Base-by-base conservation (phyloP, 2,888 invertebrate species). In the Heliconius ethilla region DNA sequence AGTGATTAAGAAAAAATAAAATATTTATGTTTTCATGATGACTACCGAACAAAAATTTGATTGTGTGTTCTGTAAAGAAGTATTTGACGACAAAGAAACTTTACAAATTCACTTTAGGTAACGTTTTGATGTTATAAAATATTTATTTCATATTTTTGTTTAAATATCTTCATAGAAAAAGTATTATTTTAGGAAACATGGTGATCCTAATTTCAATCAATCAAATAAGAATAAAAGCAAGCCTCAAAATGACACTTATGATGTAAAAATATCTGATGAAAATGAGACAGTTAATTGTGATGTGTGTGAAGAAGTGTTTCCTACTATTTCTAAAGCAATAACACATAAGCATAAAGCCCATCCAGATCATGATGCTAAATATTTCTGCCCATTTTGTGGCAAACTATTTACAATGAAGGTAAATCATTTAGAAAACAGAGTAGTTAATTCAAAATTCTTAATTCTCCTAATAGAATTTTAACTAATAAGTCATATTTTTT, bases 401-500 rank as follows among this genome's bases (percentile, higher is more conserved):
- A 96, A 96, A 92, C 95, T 96, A 76, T 96, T 96, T 87, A 96
- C 96, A 15, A 90, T 96, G 86, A 96, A 96, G 93, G 95, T 95
- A 89, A 87, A 27, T 25, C 3, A 18, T 9, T 25, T n/a, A 29
- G 59, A 27, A 40, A 25, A 62, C 10, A 40, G 10, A 29, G n/a
- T 66, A 25, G 37, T 40, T 66, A 6, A 45, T 51, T 51, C 7
- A 7, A 51, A 18, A 51, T 18, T 18, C 51, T 51, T 18, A 18
- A 51, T 51, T 51, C 18, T 51, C 51, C 51, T 18, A 51, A 51
- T 18, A 7, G 18, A 51, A 7, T 22, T 51, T 51, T 51, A 22
- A 22, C 18, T 51, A 18, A 18, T 51, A 22, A 51, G 7, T 51
- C 1, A 45, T 69, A 70, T 81, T 81, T 80, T 85, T 84, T 80